A percentile compares a stretch with the other conserved stretches of the same genome.
Evolutionary conservation across 1,140 invertebrate genomes (phyloP).

Genomic region (Pissodes strobi): DNA sequence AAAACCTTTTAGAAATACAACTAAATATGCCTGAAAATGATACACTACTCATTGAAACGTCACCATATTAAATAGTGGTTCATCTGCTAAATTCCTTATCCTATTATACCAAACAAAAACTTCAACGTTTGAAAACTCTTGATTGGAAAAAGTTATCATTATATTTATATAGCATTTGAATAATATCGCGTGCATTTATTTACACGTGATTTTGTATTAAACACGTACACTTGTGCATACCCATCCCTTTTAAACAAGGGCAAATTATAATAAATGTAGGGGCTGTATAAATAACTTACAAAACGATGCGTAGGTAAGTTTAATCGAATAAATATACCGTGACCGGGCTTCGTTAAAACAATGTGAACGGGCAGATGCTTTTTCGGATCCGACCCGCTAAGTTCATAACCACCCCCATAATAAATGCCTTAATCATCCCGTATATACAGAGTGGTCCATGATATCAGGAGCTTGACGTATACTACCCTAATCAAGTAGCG

Average conservation of each 20-base stretch:
- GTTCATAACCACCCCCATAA: slow-evolving; percentile 16
- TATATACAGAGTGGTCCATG: slow-evolving; percentile 1
- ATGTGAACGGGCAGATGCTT: slow-evolving; percentile 17
- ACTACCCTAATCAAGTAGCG: too few relatives aligned
- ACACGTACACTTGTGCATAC: background rate
- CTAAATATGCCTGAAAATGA: too few relatives aligned
- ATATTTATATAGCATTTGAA: too few relatives aligned
- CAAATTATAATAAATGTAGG: slow-evolving; percentile 4
- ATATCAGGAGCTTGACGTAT: background rate
- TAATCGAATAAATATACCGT: slow-evolving; percentile 25
- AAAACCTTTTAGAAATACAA: too few relatives aligned
- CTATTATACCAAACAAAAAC: too few relatives aligned
- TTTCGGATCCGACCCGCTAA: background rate
- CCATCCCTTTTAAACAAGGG: background rate
- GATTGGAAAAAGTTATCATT: too few relatives aligned
- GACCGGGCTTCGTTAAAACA: slow-evolving; percentile 21
- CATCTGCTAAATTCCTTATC: too few relatives aligned
- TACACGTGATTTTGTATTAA: too few relatives aligned
- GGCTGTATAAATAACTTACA: background rate
- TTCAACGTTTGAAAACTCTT: too few relatives aligned
- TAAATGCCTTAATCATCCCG: slow-evolving; percentile 24
- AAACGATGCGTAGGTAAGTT: slow-evolving; percentile 4
- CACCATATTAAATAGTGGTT: too few relatives aligned
- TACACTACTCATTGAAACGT: too few relatives aligned
- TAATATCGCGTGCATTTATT: too few relatives aligned